phyloP scores from a whole-genome alignment of 2,888 invertebrate species.

The Orchesellides sinensis region DNA sequence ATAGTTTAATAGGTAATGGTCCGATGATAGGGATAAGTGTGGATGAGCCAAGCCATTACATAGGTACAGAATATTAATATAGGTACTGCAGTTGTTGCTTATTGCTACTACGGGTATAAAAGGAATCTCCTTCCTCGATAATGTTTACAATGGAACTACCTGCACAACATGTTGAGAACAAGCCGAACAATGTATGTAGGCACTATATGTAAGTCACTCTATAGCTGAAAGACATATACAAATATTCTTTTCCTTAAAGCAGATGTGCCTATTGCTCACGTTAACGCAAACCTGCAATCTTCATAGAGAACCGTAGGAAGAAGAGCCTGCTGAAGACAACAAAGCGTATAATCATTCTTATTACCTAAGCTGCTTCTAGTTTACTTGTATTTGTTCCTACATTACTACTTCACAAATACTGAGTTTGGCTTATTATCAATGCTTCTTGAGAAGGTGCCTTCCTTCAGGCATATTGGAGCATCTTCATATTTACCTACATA shows the following conservation, averaged over 20 bases:
- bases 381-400: not conserved
- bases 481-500: not conserved
- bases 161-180: constrained; percentile 11
- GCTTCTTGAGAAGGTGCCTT: not conserved
- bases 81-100: not conserved
- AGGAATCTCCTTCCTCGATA: not conserved
- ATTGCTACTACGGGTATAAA: not conserved
- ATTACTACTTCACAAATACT: too few species aligned
- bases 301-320: not conserved
- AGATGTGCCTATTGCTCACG: not conserved
- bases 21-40: constrained; percentile 3
- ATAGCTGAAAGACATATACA: not conserved
- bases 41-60: not conserved
- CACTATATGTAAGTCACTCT: not conserved
- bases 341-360: constrained; percentile 15
- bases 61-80: not conserved
- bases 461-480: not conserved
- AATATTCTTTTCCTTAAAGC: not conserved
- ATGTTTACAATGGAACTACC: constrained; percentile 12
- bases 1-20: constrained; percentile 16
- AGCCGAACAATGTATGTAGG: not conserved
- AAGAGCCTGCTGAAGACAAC: not conserved
- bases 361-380: too few species aligned
- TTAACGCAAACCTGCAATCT: not conserved
- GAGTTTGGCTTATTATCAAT: not conserved